These are phyloP conservation scores for Automeris io DNA, from an alignment of 2,888 invertebrate species.

Conservation along the genomic window DNA sequence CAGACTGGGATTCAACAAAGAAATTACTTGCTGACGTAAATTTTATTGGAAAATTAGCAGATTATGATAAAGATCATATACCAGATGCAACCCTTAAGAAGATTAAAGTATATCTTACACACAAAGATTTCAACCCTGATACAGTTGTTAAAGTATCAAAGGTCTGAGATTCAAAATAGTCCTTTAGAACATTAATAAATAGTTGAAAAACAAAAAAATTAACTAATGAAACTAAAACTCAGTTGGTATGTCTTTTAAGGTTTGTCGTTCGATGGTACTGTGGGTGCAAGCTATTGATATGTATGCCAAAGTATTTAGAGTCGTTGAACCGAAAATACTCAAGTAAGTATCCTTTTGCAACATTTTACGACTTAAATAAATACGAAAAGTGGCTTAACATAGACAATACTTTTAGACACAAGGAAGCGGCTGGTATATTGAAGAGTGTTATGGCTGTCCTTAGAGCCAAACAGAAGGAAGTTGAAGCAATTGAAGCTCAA, in stretches of 20 bases:
- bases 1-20: slow-evolving; percentile 92
- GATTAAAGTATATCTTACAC: slow-evolving; percentile 87
- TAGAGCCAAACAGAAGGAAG: slow-evolving; percentile 86
- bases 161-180: no score
- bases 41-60: slow-evolving; percentile 88
- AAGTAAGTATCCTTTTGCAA: slow-evolving; percentile 68
- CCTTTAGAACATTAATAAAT: no score
- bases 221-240: neutral
- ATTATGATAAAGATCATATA: slow-evolving; percentile 93
- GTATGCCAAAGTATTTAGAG: slow-evolving; percentile 90
- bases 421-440: slow-evolving; percentile 86
- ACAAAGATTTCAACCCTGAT: slow-evolving; percentile 91
- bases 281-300: slow-evolving; percentile 95
- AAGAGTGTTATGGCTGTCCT: slow-evolving; percentile 85
- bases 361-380: neutral
- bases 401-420: slow-evolving; percentile 70
- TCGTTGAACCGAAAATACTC: slow-evolving; percentile 92
- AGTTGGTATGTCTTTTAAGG: slow-evolving; percentile 77
- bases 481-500: slow-evolving; percentile 88
- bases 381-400: neutral
- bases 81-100: slow-evolving; percentile 85
- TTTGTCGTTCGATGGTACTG: slow-evolving; percentile 92
- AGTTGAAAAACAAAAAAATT: no score
- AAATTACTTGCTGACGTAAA: slow-evolving; percentile 87
- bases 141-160: slow-evolving; percentile 84